Percentiles rank a stretch among this genome's conserved stretches.
Conservation (phyloP, 2,797 vertebrate species). For the Betta splendens region DNA sequence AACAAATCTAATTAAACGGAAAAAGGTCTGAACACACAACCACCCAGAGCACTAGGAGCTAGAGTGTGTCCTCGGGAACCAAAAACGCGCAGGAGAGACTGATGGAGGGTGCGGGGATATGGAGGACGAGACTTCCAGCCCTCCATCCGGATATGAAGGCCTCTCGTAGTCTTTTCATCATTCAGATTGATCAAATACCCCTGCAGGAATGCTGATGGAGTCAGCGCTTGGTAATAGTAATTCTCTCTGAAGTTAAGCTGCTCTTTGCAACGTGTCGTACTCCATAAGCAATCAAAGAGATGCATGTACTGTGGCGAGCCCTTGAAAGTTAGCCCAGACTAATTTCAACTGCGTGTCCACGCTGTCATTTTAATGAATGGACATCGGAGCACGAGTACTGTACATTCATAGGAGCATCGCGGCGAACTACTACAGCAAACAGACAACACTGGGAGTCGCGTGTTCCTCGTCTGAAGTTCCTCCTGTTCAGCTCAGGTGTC, state of each 20-base stretch:
- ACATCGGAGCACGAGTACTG: slow-evolving; percentile 17
- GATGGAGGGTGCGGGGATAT: slow-evolving; percentile 69
- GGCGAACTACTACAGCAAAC: slow-evolving; percentile 25
- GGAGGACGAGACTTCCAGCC: slow-evolving; percentile 75
- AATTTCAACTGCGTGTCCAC: slow-evolving; percentile 44
- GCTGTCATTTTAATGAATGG: slow-evolving; percentile 57
- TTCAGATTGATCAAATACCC: slow-evolving; percentile 79
- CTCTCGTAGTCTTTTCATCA: slow-evolving; percentile 77
- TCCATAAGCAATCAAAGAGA: slow-evolving; percentile 74
- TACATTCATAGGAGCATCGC: slow-evolving; percentile 50
- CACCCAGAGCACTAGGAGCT: slow-evolving; percentile 79
- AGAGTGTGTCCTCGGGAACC: slow-evolving; percentile 80
- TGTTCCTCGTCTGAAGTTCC: slow-evolving; percentile 33
- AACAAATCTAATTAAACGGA: slow-evolving; percentile 91
- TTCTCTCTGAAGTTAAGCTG: slow-evolving; percentile 79
- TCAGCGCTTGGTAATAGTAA: slow-evolving; percentile 68
- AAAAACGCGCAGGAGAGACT: slow-evolving; percentile 73
- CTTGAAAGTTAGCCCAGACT: slow-evolving; percentile 67
- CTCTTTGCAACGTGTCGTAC: slow-evolving; percentile 70
- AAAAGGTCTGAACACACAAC: slow-evolving; percentile 85
- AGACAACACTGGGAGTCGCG: slow-evolving; percentile 3
- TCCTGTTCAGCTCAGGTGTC: slow-evolving; percentile 50
- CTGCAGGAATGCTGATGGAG: slow-evolving; percentile 80
- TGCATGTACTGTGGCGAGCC: slow-evolving; percentile 61
- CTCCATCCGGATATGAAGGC: slow-evolving; percentile 76